phyloP scores from a whole-genome alignment of 37 sponge, comb jelly and placozoan species.

The Crambe crambe region DNA sequence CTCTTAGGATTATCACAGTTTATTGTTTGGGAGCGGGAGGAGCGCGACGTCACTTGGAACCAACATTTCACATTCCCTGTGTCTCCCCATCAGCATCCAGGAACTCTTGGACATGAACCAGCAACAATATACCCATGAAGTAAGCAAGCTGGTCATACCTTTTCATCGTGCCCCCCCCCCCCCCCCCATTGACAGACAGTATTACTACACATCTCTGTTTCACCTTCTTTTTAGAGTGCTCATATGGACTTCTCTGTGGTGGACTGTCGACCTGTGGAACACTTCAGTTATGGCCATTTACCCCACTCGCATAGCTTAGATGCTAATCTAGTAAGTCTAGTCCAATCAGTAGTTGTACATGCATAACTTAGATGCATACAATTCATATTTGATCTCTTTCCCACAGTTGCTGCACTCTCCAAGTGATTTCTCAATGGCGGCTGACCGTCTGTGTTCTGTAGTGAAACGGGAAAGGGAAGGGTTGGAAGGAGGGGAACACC shows the following conservation, averaged over 20 bases:
- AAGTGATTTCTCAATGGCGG: slow-evolving; percentile 65
- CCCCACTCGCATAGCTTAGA: slow-evolving; percentile 73
- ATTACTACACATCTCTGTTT: too few relatives aligned
- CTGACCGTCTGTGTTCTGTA: slow-evolving; percentile 62
- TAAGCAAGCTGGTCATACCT: neutral
- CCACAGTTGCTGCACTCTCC: slow-evolving; percentile 78
- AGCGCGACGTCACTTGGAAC: slow-evolving; percentile 17
- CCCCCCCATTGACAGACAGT: too few relatives aligned
- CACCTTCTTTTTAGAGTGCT: neutral
- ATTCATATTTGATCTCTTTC: neutral
- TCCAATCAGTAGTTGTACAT: neutral
- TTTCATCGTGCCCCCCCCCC: neutral
- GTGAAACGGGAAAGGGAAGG: slow-evolving; percentile 41
- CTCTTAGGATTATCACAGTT: slow-evolving; percentile 66
- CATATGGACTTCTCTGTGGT: slow-evolving; percentile 77
- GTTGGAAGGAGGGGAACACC: slow-evolving; percentile 64
- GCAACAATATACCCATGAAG: slow-evolving; percentile 13
- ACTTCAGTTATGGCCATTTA: slow-evolving; percentile 85
- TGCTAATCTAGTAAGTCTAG: slow-evolving; percentile 69
- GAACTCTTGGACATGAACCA: slow-evolving; percentile 72
- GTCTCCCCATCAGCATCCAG: slow-evolving; percentile 80
- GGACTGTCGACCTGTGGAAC: slow-evolving; percentile 89
- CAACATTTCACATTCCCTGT: slow-evolving; percentile 68
- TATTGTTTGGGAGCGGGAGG: slow-evolving; percentile 74
- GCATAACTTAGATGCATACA: neutral